Evolutionary conservation across 2,797 vertebrate species (phyloP).

Genomic region (Tapirus indicus): DNA sequence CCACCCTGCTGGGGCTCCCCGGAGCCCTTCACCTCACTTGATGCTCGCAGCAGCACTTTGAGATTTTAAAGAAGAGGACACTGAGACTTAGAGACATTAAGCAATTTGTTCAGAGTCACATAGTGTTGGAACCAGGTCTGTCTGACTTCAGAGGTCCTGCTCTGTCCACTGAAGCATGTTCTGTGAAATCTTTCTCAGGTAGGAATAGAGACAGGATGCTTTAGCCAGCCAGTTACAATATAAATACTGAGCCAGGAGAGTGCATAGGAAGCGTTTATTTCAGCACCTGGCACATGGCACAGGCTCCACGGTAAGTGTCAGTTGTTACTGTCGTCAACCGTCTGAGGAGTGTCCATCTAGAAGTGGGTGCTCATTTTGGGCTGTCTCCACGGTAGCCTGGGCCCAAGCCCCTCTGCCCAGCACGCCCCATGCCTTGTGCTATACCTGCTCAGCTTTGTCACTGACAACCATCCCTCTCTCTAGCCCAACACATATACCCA

Average conservation of each 20-base stretch:
- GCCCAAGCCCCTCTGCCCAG: background rate
- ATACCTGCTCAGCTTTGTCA: background rate
- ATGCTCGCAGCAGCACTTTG: background rate
- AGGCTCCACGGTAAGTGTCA: no score
- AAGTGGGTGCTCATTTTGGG: background rate
- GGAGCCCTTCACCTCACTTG: background rate
- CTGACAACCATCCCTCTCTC: background rate
- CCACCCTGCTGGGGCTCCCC: background rate
- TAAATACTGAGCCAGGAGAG: background rate
- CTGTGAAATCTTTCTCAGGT: background rate
- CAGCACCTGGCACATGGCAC: accelerated
- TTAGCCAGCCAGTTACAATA: background rate
- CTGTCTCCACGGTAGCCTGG: background rate
- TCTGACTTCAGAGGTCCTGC: background rate
- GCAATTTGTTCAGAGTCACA: background rate
- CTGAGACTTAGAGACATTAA: background rate
- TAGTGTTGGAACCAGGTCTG: background rate
- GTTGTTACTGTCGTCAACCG: background rate
- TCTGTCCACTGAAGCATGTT: background rate
- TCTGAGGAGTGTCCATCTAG: background rate
- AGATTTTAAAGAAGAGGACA: background rate
- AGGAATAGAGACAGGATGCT: background rate
- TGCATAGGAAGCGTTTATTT: background rate
- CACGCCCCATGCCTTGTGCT: background rate
- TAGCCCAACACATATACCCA: background rate